Evolutionary conservation across 1,140 invertebrate species (phyloP).

Genomic region (Colletes latitarsis): DNA sequence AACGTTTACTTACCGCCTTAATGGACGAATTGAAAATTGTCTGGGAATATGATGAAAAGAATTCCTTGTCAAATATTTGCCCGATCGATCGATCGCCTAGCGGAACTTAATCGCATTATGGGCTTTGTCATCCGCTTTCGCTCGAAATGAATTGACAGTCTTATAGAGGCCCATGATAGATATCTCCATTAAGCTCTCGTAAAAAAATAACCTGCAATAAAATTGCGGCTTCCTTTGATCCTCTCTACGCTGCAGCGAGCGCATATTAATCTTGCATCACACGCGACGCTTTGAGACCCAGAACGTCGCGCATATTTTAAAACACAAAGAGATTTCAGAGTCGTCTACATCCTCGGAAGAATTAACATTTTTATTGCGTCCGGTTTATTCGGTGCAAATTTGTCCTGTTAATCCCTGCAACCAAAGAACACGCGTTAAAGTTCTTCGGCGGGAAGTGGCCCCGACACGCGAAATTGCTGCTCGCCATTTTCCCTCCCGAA

Average conservation of each 20-base stretch:
- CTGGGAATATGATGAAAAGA: background rate
- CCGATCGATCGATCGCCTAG: constrained; percentile 18
- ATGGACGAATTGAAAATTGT: background rate
- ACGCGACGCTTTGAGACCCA: constrained; percentile 24
- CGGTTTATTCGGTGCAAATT: constrained; percentile 9
- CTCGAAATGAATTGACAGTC: constrained; percentile 8
- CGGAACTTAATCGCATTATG: constrained; percentile 8
- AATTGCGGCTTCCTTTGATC: constrained; percentile 29
- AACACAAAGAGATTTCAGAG: constrained; percentile 25
- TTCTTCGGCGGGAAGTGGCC: background rate
- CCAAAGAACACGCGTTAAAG: background rate
- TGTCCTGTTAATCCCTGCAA: constrained; percentile 19
- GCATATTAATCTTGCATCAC: constrained; percentile 34
- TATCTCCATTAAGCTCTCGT: constrained; percentile 23
- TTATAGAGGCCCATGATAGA: constrained; percentile 4
- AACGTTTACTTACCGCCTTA: background rate
- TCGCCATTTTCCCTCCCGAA: background rate
- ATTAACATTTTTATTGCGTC: constrained; percentile 30
- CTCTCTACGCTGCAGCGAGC: background rate
- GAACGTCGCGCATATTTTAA: constrained; percentile 35
- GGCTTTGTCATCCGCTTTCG: background rate
- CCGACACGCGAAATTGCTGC: background rate
- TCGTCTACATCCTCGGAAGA: background rate
- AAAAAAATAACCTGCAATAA: constrained; percentile 8
- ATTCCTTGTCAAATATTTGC: constrained; percentile 16